Percentiles rank a stretch among this genome's conserved stretches.
These are phyloP conservation scores for Solenopsis invicta DNA, from an alignment of 1,140 invertebrate species.

Conservation along the genomic window DNA sequence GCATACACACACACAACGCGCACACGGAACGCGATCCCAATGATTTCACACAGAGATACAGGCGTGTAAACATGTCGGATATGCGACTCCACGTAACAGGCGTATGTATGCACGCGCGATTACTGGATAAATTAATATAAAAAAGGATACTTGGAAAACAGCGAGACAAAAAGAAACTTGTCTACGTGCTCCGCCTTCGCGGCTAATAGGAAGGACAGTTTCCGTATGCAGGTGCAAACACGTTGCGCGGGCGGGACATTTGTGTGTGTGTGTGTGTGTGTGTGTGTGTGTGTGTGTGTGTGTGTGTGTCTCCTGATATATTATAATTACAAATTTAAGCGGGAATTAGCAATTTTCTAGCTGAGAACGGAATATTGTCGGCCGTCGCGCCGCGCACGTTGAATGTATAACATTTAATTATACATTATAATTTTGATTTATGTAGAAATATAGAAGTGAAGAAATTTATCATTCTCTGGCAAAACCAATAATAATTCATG, in stretches of 20 bases:
- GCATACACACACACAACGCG: not conserved
- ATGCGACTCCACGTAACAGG: slow-evolving; percentile 60
- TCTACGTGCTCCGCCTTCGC: slow-evolving; percentile 30
- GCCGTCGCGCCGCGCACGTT: slow-evolving; percentile 9
- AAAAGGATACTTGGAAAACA: slow-evolving; percentile 60
- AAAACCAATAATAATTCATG: slow-evolving; percentile 49
- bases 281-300: no score
- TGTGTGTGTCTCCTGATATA: slow-evolving; percentile 53
- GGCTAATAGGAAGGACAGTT: slow-evolving; percentile 49
- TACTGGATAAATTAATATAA: slow-evolving; percentile 71
- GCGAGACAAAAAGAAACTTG: slow-evolving; percentile 58
- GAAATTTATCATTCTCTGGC: slow-evolving; percentile 19
- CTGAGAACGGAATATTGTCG: slow-evolving; percentile 16
- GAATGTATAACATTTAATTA: slow-evolving; percentile 56
- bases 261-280: no score
- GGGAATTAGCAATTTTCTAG: slow-evolving; percentile 61
- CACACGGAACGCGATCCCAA: slow-evolving; percentile 26
- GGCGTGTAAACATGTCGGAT: slow-evolving; percentile 61
- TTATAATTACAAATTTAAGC: slow-evolving; percentile 77
- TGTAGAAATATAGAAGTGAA: slow-evolving; percentile 26
- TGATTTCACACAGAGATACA: slow-evolving; percentile 63
- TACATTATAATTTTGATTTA: slow-evolving; percentile 55
- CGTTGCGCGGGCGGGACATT: not conserved
- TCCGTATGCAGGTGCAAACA: slow-evolving; percentile 42
- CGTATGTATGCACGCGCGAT: slow-evolving; percentile 56